Evolutionary conservation across 2,888 invertebrate species (phyloP).

Genomic region (Epinotia nisella): DNA sequence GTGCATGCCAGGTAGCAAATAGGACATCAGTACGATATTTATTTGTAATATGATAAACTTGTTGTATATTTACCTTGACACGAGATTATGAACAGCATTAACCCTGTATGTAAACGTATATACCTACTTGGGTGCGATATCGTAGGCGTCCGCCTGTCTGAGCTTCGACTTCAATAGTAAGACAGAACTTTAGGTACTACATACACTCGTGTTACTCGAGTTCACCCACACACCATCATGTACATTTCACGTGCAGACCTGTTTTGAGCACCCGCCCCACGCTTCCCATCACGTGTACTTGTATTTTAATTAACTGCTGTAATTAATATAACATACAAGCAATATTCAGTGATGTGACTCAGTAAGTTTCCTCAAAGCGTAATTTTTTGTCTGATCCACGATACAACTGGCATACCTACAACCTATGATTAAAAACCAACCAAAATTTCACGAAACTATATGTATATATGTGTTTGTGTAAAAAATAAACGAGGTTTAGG

Average conservation of each 20-base stretch:
- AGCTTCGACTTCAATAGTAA: slow-evolving; percentile 46
- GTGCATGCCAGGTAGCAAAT: slow-evolving; percentile 81
- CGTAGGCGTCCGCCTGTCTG: slow-evolving; percentile 55
- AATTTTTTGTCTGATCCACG: not conserved
- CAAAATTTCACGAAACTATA: no score
- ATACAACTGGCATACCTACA: not conserved
- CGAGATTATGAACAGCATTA: slow-evolving; percentile 21
- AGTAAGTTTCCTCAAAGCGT: not conserved
- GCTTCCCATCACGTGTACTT: slow-evolving; percentile 23
- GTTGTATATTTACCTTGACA: slow-evolving; percentile 41
- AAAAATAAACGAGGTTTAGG: no score
- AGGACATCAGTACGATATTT: slow-evolving; percentile 73
- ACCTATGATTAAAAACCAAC: not conserved
- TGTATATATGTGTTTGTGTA: no score
- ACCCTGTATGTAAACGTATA: slow-evolving; percentile 8
- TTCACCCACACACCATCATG: slow-evolving; percentile 19
- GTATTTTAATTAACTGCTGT: slow-evolving; percentile 15
- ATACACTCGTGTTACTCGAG: slow-evolving; percentile 18
- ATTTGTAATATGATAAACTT: slow-evolving; percentile 46
- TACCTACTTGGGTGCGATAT: slow-evolving; percentile 26
- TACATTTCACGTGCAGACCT: slow-evolving; percentile 18
- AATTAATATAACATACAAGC: slow-evolving; percentile 5
- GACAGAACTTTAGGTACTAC: slow-evolving; percentile 16
- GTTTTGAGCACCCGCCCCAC: slow-evolving; percentile 28
- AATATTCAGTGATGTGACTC: not conserved